Evolutionary conservation across 2,797 vertebrate genomes (phyloP).

Genomic region (Catamblyrhynchus diadema): DNA sequence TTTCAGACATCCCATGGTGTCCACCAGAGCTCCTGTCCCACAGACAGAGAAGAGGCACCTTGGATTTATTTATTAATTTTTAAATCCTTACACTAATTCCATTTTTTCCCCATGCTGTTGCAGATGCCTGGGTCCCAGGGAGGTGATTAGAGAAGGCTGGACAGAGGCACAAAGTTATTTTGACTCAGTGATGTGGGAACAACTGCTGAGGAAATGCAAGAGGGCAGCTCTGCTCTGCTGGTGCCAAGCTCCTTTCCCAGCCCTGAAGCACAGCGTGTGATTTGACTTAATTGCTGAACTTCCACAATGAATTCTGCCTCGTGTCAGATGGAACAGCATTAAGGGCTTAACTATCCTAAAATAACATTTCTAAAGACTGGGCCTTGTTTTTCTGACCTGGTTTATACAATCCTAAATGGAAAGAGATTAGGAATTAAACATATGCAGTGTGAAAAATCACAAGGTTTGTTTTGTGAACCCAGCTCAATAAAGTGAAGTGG

Average conservation of each 20-base stretch:
- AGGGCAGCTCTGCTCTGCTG: conserved; percentile 28
- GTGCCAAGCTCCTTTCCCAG: not conserved
- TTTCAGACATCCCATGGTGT: not conserved
- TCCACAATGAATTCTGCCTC: conserved; percentile 22
- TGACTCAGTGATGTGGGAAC: not conserved
- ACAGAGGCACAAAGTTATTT: not conserved
- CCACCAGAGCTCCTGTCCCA: not conserved
- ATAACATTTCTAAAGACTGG: not conserved
- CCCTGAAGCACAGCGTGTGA: conserved; percentile 33
- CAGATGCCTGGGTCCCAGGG: not conserved
- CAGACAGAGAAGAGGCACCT: not conserved
- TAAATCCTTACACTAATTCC: not conserved
- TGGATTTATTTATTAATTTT: not conserved
- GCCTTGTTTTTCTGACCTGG: not conserved
- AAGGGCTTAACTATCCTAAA: not conserved
- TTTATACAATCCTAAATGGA: not conserved
- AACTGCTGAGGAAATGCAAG: conserved; percentile 58
- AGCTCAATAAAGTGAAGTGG: not conserved
- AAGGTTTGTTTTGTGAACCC: not conserved
- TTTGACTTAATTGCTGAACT: conserved; percentile 57
- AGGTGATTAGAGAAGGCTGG: not conserved
- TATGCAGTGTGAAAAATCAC: not conserved
- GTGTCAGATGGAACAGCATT: conserved; percentile 20
- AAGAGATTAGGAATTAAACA: not conserved
- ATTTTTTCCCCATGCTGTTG: not conserved